Base-by-base conservation (phyloP, 2,113 vertebrate genomes). In the Sterrhoptilus dennistouni region DNA sequence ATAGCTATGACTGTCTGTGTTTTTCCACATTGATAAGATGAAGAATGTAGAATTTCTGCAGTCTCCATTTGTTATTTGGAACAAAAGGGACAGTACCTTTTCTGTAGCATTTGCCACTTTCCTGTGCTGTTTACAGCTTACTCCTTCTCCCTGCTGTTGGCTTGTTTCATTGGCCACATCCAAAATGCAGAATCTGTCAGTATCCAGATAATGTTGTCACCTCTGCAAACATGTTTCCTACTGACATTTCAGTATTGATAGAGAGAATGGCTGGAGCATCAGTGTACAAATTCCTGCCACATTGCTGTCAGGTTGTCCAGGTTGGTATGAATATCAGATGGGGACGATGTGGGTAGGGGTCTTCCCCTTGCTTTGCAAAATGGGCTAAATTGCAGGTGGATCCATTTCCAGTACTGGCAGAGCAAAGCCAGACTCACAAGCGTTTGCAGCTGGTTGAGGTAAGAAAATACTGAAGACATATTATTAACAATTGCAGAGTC, bases 41-140 rank as follows among this genome's bases (percentile, higher is more conserved):
- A 97, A 83, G 74, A 95, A 96, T 88, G 79, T 49, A 81, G 92
- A 85, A 57, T 93, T 97, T 94, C 89, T 80, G 12, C 18, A 17
- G n/a, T 52, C 50, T 77, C 49, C 83, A 95, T 97, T 97, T 95
- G 60, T 97, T 97, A 97, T 95, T 85, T 87, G 87, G 70, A 63
- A 95, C 81, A 81, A 94, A 95, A 93, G 86, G 95, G 87, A 84
- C 95, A 95, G 95, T 68, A 83, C 65, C n/a, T 93, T 91, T 83
- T 66, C 84, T 84, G 29, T 15, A 85, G 63, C 59, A 49, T 54
- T 91, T 90, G 19, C 60, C 83, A 14, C 50, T 89, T 91, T 47
- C 78, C 53, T 87, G 18, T 71, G 33, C 68, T 87, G 42, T 64
- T 87, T 79, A 19, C 49, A 74, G 57, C 77, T 90, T 76, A 57